phyloP scores from a whole-genome alignment of 2,888 invertebrate species.

The Drosophila helvetica region DNA sequence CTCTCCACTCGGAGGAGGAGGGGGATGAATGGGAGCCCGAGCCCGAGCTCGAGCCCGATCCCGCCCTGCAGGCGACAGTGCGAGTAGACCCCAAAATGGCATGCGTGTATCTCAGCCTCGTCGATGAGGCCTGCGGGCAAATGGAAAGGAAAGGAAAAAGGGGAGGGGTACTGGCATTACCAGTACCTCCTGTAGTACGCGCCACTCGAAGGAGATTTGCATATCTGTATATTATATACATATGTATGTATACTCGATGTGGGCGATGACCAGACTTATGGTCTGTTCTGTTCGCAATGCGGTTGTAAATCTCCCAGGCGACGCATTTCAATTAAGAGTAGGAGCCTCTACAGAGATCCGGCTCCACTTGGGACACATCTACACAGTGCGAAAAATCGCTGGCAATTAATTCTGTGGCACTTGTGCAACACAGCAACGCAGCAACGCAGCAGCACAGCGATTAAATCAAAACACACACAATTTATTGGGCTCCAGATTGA shows the following conservation, averaged over 20 bases:
- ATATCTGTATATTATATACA: constrained; percentile 42
- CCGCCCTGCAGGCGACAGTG: too few relatives aligned
- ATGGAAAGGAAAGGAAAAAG: constrained; percentile 67
- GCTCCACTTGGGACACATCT: constrained; percentile 38
- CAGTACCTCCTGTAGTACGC: constrained; percentile 52
- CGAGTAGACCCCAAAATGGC: constrained; percentile 24
- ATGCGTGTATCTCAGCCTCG: constrained; percentile 37
- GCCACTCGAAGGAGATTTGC: constrained; percentile 66
- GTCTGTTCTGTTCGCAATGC: constrained; percentile 17
- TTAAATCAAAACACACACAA: constrained; percentile 47
- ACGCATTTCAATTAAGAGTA: constrained; percentile 42
- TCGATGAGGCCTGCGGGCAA: constrained; percentile 36
- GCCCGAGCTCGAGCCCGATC: not conserved
- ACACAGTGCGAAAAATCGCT: constrained; percentile 53
- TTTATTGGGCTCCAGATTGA: constrained; percentile 44
- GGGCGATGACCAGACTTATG: constrained; percentile 39
- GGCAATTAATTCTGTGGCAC: constrained; percentile 66
- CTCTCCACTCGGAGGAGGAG: constrained; percentile 4
- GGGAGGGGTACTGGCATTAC: not conserved
- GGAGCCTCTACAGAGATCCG: constrained; percentile 52
- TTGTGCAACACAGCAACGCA: constrained; percentile 24
- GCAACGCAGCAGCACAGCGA: constrained; percentile 6
- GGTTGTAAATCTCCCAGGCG: constrained; percentile 40
- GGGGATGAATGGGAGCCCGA: not conserved
- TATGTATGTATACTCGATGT: constrained; percentile 5